Evolutionary conservation across 1,140 invertebrate genomes (phyloP), one percentile per base, ranked within the genome.

Genomic region (Trichonephila clavata): DNA sequence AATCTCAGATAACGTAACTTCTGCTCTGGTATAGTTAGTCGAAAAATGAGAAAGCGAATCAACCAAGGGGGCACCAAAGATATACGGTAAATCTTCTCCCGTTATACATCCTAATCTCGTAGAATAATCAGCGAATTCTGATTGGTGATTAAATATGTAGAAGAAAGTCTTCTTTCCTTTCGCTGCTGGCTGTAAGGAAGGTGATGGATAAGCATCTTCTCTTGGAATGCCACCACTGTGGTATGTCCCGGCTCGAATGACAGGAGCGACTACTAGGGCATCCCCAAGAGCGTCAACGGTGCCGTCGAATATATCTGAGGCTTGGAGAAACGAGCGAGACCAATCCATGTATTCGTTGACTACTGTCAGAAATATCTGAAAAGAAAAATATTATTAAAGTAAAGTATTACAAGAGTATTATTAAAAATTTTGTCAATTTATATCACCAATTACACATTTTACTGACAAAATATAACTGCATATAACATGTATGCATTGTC

Each of bases 341-440:
- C 99, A 99, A 95, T 99, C 98, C 7, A 98, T 99, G 96, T 99
- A 99, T 95, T 99, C 98, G 96, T 99, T 99, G 94, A 99, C 97
- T 32, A 99, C 97, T 60, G 99, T 99, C 95, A 99, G 98, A 96
- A 99, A 99, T 95, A 99, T 99, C 96, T 99, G 60, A 39, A 84
- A 83, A 71, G 13, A 5, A 60, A 60, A 65, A 39, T 39, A 39
- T 32, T 3, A 3, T 32, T 32, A n/a, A n/a, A n/a, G n/a, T n/a
- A n/a, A n/a, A n/a, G n/a, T n/a, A n/a, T n/a, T n/a, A n/a, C n/a
- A n/a, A n/a, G n/a, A n/a, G n/a, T 39, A 39, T 2, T 39, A 3
- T 39, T 39, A 3, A 39, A 39, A 39, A 39, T 3, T 3, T 39
- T 3, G 2, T 39, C 32, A 39, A 4, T 39, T 39, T 39, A 39